Conservation (phyloP, 2,888 invertebrate genomes). For the Myopa tessellatipennis region DNA sequence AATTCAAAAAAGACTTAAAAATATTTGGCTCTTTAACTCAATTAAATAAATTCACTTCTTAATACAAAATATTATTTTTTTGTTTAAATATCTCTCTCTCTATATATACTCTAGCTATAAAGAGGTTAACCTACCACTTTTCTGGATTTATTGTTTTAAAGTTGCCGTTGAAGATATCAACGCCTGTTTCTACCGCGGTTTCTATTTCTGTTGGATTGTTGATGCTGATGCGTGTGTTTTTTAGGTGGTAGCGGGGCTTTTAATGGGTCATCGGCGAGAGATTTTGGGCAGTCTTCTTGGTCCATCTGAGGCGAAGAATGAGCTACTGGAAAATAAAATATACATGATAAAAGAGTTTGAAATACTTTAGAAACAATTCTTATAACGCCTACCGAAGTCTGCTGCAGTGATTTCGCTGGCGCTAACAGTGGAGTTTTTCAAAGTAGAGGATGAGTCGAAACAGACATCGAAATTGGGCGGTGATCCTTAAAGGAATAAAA, state of each 20-base stretch:
- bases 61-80: background rate
- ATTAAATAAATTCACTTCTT: background rate
- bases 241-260: constrained; percentile 37
- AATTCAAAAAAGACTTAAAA: background rate
- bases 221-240: constrained; percentile 48
- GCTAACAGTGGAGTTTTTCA: constrained; percentile 43
- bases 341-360: background rate
- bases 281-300: background rate
- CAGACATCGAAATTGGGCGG: constrained; percentile 54
- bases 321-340: constrained; percentile 42
- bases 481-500: constrained; percentile 54
- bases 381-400: background rate
- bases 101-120: too few relatives aligned
- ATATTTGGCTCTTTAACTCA: background rate
- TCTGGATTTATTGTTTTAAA: too few relatives aligned
- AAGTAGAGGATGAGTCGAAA: constrained; percentile 47
- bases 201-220: constrained; percentile 52
- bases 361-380: background rate
- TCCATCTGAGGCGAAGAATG: constrained; percentile 50
- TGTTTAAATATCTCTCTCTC: background rate
- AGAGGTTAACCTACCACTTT: background rate
- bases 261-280: constrained; percentile 40
- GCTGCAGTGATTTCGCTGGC: background rate
- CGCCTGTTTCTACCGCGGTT: constrained; percentile 58
- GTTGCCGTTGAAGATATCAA: constrained; percentile 40